Percentiles rank a stretch among this genome's conserved stretches.
phyloP scores from a whole-genome alignment of 1,140 invertebrate genomes.

The Magallana ariakensis region DNA sequence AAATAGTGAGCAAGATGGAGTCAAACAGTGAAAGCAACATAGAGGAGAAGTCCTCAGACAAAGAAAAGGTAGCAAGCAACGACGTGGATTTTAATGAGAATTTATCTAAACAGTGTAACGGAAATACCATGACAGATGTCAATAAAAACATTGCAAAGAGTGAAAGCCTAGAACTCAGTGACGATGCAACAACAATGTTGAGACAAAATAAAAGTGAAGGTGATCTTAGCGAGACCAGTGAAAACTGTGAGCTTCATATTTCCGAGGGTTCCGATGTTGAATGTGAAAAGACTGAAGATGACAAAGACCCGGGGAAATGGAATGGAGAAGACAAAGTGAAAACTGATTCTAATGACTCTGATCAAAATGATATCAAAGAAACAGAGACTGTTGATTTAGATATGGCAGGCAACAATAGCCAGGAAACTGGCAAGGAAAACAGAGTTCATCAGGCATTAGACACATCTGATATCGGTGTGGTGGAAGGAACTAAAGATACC shows the following conservation, averaged over 20 bases:
- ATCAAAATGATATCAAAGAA: not conserved
- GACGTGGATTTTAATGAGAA: conserved; percentile 21
- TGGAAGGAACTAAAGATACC: not conserved
- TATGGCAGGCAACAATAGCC: not conserved
- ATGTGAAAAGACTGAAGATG: not conserved
- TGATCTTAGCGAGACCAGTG: not conserved
- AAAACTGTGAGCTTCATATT: conserved; percentile 32
- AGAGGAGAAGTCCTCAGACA: not conserved
- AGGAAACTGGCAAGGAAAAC: not conserved
- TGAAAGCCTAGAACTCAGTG: not conserved
- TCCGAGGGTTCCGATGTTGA: not conserved
- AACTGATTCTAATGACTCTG: not conserved
- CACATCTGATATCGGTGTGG: not conserved
- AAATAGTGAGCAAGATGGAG: conserved; percentile 9
- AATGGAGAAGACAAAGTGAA: not conserved
- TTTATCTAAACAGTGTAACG: not conserved
- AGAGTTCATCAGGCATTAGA: not conserved
- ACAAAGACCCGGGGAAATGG: not conserved
- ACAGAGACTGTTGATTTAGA: not conserved
- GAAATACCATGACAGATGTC: conserved; percentile 22
- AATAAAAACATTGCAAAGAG: conserved; percentile 6
- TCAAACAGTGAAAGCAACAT: conserved; percentile 4
- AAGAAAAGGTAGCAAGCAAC: not conserved
- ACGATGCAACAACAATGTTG: not conserved
- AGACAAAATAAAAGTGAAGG: not conserved